Base-by-base conservation (phyloP, 2,888 invertebrate species). In the Drosophila infuscata region DNA sequence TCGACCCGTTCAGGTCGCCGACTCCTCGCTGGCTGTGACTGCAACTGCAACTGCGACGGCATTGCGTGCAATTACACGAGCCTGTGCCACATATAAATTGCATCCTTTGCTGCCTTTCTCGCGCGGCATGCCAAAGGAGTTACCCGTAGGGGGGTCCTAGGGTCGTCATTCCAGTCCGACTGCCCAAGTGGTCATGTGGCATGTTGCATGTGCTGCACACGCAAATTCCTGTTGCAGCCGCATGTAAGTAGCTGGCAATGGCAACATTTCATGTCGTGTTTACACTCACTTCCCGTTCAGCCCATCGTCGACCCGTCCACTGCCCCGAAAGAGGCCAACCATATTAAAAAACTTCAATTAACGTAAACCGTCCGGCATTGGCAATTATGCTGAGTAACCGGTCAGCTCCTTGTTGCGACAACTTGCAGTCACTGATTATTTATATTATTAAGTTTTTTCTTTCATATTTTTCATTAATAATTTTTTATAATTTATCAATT, bases 31-130 rank as follows among this genome's bases (percentile, higher is more conserved):
- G 85, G 88, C 88, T 78, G 83, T 73, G 53, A 66, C 11, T 49
- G 54, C 71, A 64, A 62, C 46, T 61, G 74, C 69, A 51, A 48
- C 38, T 38, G 52, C 74, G 68, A 74, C 77, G 76, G 81, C 89
- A 86, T 87, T 91, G 85, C 87, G 87, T 88, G 88, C 92, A 90
- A 92, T 91, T 91, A 91, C 83, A 83, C 80, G 87, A 77, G 70
- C 76, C 87, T 88, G 71, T 76, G 71, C 70, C 79, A 73, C 71
- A 77, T 91, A 87, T 91, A 91, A 91, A 92, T 91, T 84, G 68
- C 84, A 85, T 86, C 87, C 90, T 88, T 88, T 84, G 59, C 72
- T 46, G 67, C 71, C 77, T 71, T 76, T 76, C 58, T 56, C 70
- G 79, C 77, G 81, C 74, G 69, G 75, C 81, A 76, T 67, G 64